Conservation (phyloP, 2,888 invertebrate species). For the Cheilosia vulpina region DNA sequence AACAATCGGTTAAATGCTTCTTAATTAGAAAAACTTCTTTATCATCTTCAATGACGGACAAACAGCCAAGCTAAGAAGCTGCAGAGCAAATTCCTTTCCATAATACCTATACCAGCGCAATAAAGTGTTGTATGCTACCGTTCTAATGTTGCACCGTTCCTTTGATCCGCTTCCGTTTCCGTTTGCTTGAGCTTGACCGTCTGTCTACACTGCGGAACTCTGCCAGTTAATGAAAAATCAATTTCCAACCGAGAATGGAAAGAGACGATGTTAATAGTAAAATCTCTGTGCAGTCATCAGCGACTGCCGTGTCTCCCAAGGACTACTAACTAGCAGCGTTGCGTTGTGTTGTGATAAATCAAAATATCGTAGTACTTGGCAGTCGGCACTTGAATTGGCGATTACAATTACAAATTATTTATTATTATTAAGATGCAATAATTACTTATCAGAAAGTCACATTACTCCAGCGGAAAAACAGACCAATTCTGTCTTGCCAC, state of each 20-base stretch:
- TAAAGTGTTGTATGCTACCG: not conserved
- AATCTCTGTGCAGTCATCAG: slow-evolving; percentile 20
- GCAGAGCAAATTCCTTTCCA: slow-evolving; percentile 28
- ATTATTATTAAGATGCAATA: slow-evolving; percentile 39
- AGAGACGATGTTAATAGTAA: slow-evolving; percentile 58
- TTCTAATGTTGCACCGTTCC: not conserved
- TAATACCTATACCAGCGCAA: slow-evolving; percentile 14
- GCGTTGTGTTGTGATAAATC: slow-evolving; percentile 27
- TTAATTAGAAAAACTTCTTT: slow-evolving; percentile 15
- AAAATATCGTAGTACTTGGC: not conserved
- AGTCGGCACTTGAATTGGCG: not conserved
- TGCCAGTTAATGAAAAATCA: slow-evolving; percentile 55
- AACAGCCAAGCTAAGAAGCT: not conserved
- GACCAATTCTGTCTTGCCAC: not conserved
- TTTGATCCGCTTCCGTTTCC: slow-evolving; percentile 25
- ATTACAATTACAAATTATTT: slow-evolving; percentile 42
- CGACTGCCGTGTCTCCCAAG: slow-evolving; percentile 9
- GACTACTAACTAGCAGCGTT: slow-evolving; percentile 20
- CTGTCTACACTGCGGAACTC: slow-evolving; percentile 34
- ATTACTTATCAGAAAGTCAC: slow-evolving; percentile 16
- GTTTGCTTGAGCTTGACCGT: slow-evolving; percentile 26
- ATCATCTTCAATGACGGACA: not conserved
- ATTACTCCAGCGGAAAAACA: not conserved
- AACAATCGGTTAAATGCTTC: slow-evolving; percentile 5
- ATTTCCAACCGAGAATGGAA: slow-evolving; percentile 42